Percentiles rank a stretch among this genome's conserved stretches.
These are phyloP conservation scores for Dinothrombium tinctorium DNA, from an alignment of 1,140 invertebrate genomes.

Conservation along the genomic window DNA sequence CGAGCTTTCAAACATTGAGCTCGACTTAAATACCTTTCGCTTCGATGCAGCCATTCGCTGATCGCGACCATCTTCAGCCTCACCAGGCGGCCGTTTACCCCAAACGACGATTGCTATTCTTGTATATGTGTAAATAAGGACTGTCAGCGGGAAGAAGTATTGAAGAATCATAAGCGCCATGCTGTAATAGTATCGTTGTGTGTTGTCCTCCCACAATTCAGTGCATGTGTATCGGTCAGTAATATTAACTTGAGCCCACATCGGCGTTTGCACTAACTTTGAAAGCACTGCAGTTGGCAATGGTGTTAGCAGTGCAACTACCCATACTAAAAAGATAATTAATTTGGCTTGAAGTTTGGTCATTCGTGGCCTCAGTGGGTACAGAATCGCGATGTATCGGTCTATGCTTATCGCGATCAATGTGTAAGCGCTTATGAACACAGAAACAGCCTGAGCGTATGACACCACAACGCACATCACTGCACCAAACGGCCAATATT, in stretches of 20 bases:
- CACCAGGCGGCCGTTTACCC: constrained; percentile 59
- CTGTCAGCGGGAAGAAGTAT: constrained; percentile 52
- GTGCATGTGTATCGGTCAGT: constrained; percentile 9
- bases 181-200: constrained; percentile 34
- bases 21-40: constrained; percentile 43
- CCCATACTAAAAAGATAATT: constrained; percentile 48
- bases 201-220: constrained; percentile 10
- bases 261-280: constrained; percentile 15
- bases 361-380: constrained; percentile 51
- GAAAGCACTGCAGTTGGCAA: constrained; percentile 48
- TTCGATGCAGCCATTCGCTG: constrained; percentile 58
- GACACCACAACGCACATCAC: constrained; percentile 48
- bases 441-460: constrained; percentile 29
- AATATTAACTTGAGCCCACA: constrained; percentile 3
- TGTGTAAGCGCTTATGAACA: constrained; percentile 41
- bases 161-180: constrained; percentile 52
- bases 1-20: too few species aligned
- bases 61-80: constrained; percentile 54
- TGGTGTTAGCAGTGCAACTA: constrained; percentile 46
- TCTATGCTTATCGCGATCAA: constrained; percentile 20
- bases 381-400: constrained; percentile 56
- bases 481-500: constrained; percentile 58
- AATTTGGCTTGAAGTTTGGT: constrained; percentile 40
- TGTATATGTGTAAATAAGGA: constrained; percentile 65
- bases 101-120: constrained; percentile 64